Evolutionary conservation across 1,140 invertebrate genomes (phyloP), one percentile per base, ranked within the genome.

Genomic region (Heliconius hermathena): DNA sequence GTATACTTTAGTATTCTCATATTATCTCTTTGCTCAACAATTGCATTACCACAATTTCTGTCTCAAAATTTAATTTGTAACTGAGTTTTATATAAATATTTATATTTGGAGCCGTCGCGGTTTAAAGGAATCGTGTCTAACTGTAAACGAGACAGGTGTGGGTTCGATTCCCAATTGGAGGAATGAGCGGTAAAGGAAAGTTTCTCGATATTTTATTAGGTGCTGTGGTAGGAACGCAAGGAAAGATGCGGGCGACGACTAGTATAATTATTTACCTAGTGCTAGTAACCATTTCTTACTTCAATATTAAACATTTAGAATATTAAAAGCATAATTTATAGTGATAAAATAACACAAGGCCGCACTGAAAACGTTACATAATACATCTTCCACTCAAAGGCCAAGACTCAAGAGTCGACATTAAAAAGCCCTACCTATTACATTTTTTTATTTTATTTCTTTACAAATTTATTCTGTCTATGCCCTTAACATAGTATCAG

Each of bases 341-440:
- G 16, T 66, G 4, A 66, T 22, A 11, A 66, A 66, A 29, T 26
- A 66, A 66, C 26, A 66, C 11, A 66, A 66, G 26, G 26, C 11
- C 60, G 60, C 26, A 2, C 22, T 66, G 8, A 66, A 66, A 66
- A 60, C 22, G 57, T 60, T 66, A 66, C 57, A 60, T 60, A 26
- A 66, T 66, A 66, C 26, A 66, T 66, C 4, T 16, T 66, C 60
- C 60, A 66, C 60, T 66, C 60, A 66, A 66, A 66, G 26, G 60
- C 26, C 60, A 66, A 66, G 41, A 16, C 41, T 46, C 41, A 46
- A 46, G 41, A 46, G 26, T 26, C 13, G 60, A 29, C 60, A 66
- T 66, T 66, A 29, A 66, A 66, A 16, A 4, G 9, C 26, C 11
- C 26, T 66, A 66, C 22, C 26, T 66, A 29, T 29, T 66, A 66